A percentile compares a stretch with the other conserved stretches of the same genome.
These are phyloP conservation scores for Leptobrachium ailaonicum DNA, from an alignment of 2,113 vertebrate genomes.

Conservation along the genomic window DNA sequence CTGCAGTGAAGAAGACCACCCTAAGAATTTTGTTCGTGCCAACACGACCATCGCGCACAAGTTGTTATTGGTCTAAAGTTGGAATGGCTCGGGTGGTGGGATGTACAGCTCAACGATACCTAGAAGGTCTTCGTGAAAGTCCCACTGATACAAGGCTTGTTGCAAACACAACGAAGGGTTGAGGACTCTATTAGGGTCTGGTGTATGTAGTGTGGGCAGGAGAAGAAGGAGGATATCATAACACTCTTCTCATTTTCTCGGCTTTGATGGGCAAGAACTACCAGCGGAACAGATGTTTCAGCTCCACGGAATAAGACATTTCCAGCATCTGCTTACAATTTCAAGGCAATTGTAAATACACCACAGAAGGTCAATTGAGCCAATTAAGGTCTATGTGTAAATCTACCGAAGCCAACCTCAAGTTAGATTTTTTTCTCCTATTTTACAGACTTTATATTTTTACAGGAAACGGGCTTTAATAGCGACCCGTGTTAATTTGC, in stretches of 20 bases:
- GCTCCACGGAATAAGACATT: constrained; percentile 74
- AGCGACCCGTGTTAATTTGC: constrained; percentile 78
- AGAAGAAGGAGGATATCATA: constrained; percentile 55
- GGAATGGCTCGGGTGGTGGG: too few species aligned
- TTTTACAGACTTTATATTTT: constrained; percentile 67
- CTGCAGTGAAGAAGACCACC: too few species aligned
- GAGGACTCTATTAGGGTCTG: neutral
- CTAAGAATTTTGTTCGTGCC: too few species aligned
- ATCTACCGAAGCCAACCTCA: constrained; percentile 72
- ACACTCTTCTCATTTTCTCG: constrained; percentile 69
- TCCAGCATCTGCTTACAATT: constrained; percentile 96
- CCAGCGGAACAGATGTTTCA: constrained; percentile 78
- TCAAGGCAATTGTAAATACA: constrained; percentile 88
- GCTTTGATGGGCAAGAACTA: constrained; percentile 71
- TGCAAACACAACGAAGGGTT: neutral
- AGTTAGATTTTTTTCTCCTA: constrained; percentile 59
- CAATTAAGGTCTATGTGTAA: constrained; percentile 89
- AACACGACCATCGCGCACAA: too few species aligned
- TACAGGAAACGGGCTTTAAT: constrained; percentile 85
- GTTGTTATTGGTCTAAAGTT: too few species aligned
- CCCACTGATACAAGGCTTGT: too few species aligned
- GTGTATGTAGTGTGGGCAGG: neutral
- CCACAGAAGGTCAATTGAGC: constrained; percentile 90
- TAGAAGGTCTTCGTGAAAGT: too few species aligned
- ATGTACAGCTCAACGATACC: too few species aligned